A percentile compares a stretch with the other conserved stretches of the same genome.
Conservation (phyloP, 2,888 invertebrate genomes). For the Eilema caniola region DNA sequence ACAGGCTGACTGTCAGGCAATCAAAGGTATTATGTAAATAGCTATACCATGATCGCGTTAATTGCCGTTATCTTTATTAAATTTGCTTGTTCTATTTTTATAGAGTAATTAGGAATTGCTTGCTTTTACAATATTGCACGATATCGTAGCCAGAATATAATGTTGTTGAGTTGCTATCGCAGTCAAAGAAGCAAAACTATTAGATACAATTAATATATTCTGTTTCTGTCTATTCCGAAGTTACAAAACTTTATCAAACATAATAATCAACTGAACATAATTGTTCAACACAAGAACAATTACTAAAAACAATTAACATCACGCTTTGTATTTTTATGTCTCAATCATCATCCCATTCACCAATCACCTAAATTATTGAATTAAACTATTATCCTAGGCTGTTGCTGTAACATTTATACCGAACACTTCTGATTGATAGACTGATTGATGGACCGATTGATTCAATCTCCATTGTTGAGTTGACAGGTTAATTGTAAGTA, state of each 20-base stretch:
- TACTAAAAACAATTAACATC: conserved; percentile 19
- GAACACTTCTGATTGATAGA: conserved; percentile 15
- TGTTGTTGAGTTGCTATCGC: not conserved
- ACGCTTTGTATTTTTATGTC: conserved; percentile 20
- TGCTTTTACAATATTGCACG: no score
- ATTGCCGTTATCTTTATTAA: no score
- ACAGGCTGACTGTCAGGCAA: no score
- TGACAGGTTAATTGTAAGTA: conserved; percentile 24
- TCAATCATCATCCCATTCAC: conserved; percentile 19
- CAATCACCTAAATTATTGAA: conserved; percentile 15
- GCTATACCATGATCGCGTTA: no score
- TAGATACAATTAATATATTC: not conserved
- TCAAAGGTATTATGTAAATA: no score
- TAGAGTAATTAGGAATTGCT: no score
- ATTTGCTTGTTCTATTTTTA: no score
- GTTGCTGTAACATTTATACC: conserved; percentile 3
- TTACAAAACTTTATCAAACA: conserved; percentile 5
- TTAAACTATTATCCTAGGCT: conserved; percentile 12
- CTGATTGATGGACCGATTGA: conserved; percentile 9
- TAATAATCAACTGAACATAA: not conserved
- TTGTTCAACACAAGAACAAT: conserved; percentile 13
- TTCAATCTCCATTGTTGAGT: conserved; percentile 18
- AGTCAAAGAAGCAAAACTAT: not conserved
- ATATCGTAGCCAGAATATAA: not conserved
- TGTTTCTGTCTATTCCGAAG: not conserved